phyloP scores from a whole-genome alignment of 2,113 vertebrate genomes.

The Cairina moschata region DNA sequence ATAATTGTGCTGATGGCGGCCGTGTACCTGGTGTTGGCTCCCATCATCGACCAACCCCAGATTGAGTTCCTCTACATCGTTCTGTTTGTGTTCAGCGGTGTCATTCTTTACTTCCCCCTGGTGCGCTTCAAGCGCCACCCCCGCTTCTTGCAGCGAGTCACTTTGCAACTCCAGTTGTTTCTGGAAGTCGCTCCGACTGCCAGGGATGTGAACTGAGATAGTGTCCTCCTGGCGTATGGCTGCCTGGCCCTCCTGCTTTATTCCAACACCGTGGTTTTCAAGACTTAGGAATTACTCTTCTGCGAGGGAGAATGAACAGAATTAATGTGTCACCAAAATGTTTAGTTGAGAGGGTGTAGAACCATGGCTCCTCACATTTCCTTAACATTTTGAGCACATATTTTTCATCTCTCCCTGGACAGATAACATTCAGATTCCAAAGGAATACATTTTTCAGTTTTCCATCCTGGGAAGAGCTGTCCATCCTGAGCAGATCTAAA shows the following conservation, averaged over 20 bases:
- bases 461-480: not conserved
- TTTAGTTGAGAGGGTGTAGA: not conserved
- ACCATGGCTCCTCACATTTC: not conserved
- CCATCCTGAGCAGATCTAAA: not conserved
- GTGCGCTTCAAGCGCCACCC: constrained; percentile 83
- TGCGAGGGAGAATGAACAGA: not conserved
- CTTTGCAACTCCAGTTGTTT: constrained; percentile 86
- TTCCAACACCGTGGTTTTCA: not conserved
- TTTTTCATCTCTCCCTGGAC: not conserved
- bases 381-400: not conserved
- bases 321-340: not conserved
- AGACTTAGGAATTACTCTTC: not conserved
- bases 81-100: constrained; percentile 84
- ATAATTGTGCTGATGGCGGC: constrained; percentile 81
- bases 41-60: constrained; percentile 84
- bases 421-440: not conserved
- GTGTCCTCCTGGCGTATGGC: rapidly evolving
- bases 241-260: not conserved
- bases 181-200: constrained; percentile 85
- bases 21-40: constrained; percentile 85
- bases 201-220: constrained; percentile 69
- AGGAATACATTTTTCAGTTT: not conserved
- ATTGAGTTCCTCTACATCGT: constrained; percentile 85
- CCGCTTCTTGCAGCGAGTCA: constrained; percentile 74
- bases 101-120: constrained; percentile 85